Percentiles rank a stretch among this genome's conserved stretches.
These are phyloP conservation scores for Mola mola DNA, from an alignment of 2,113 vertebrate species.

Conservation along the genomic window DNA sequence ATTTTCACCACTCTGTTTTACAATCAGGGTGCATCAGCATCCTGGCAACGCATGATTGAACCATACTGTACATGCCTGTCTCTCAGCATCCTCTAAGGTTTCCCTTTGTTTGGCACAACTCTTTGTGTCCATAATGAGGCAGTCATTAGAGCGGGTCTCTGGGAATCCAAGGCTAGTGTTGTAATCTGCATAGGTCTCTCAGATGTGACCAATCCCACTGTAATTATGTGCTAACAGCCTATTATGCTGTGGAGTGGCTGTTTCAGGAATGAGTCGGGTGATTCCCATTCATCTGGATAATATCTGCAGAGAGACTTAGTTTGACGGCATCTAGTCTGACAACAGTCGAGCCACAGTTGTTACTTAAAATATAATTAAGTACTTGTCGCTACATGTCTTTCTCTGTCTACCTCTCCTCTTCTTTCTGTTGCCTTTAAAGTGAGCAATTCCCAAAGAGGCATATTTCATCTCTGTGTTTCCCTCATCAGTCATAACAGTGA, in stretches of 20 bases:
- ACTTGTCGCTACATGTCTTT: not conserved
- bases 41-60: conserved; percentile 44
- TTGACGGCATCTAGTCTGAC: conserved; percentile 20
- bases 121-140: conserved; percentile 77
- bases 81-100: conserved; percentile 49
- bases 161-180: conserved; percentile 63
- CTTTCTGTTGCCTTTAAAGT: not conserved
- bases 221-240: conserved; percentile 66
- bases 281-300: conserved; percentile 57
- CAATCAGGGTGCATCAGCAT: conserved; percentile 35
- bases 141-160: conserved; percentile 69
- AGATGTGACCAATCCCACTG: conserved; percentile 63
- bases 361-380: not conserved
- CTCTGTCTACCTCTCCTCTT: not conserved
- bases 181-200: conserved; percentile 62
- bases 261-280: conserved; percentile 41
- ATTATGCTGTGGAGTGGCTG: conserved; percentile 51
- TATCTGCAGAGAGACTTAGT: conserved; percentile 27
- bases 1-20: conserved; percentile 28
- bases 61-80: conserved; percentile 45
- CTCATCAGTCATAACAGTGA: conserved; percentile 1
- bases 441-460: not conserved
- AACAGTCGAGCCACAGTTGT: not conserved
- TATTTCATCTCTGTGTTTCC: not conserved
- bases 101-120: conserved; percentile 63